phyloP scores from a whole-genome alignment of 2,888 invertebrate species.

The Drosophila kuntzei region DNA sequence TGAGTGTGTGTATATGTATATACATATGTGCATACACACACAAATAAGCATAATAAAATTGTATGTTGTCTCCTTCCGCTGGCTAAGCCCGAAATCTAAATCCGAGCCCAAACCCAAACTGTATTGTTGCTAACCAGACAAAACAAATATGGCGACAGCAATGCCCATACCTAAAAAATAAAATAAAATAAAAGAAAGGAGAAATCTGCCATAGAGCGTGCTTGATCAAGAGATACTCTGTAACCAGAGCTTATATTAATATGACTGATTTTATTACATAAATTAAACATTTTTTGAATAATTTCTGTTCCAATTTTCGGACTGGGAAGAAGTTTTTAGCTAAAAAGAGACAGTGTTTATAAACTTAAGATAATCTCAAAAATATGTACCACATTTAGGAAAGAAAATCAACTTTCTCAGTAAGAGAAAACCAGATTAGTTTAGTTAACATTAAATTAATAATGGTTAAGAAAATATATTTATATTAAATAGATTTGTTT shows the following conservation, averaged over 20 bases:
- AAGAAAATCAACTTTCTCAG: neutral
- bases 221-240: neutral
- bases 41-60: conserved; percentile 77
- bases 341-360: too few species aligned
- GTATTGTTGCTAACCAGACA: conserved; percentile 68
- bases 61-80: conserved; percentile 70
- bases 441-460: too few species aligned
- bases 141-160: conserved; percentile 76
- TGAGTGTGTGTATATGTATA: neutral
- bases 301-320: too few species aligned
- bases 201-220: neutral
- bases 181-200: neutral
- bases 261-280: too few species aligned
- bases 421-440: too few species aligned
- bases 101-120: conserved; percentile 43
- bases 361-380: neutral
- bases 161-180: conserved; percentile 21
- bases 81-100: conserved; percentile 50
- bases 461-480: too few species aligned
- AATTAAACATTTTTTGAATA: too few species aligned
- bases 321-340: too few species aligned
- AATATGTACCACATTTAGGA: neutral
- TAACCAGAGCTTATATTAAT: neutral
- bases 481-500: too few species aligned
- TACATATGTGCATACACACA: conserved; percentile 23